A percentile compares a stretch with the other conserved stretches of the same genome.
Evolutionary conservation across 2,797 vertebrate genomes (phyloP).

Genomic region (Scolopax bukidnonensis): DNA sequence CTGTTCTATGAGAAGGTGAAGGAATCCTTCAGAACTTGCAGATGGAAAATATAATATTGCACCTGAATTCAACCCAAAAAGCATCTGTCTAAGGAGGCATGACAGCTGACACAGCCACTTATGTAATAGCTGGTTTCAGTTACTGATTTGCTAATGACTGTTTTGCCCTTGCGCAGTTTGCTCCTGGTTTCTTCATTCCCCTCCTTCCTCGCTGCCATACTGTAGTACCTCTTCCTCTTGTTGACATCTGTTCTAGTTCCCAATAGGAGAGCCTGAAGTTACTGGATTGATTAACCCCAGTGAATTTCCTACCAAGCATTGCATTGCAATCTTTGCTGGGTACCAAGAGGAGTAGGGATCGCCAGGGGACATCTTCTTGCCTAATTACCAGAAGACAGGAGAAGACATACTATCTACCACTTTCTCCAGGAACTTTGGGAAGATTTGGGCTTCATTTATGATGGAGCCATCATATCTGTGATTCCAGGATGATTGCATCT

Average conservation of each 20-base stretch:
- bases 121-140: conserved; percentile 36
- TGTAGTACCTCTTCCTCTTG: not conserved
- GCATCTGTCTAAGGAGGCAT: not conserved
- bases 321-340: not conserved
- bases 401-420: not conserved
- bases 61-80: not conserved
- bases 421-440: not conserved
- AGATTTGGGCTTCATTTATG: not conserved
- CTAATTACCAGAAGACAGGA: not conserved
- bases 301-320: not conserved
- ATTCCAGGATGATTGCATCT: not conserved
- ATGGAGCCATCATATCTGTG: not conserved
- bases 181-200: conserved; percentile 49
- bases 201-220: conserved; percentile 31
- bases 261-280: not conserved
- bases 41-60: not conserved
- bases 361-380: not conserved
- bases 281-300: not conserved
- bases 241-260: conserved; percentile 3
- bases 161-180: conserved; percentile 42
- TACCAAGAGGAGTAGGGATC: not conserved
- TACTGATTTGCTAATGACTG: conserved; percentile 53
- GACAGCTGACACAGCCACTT: conserved; percentile 8
- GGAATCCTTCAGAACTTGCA: not conserved
- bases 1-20: not conserved